Conservation (phyloP, 2,888 invertebrate species). For the Incurvaria masculella region DNA sequence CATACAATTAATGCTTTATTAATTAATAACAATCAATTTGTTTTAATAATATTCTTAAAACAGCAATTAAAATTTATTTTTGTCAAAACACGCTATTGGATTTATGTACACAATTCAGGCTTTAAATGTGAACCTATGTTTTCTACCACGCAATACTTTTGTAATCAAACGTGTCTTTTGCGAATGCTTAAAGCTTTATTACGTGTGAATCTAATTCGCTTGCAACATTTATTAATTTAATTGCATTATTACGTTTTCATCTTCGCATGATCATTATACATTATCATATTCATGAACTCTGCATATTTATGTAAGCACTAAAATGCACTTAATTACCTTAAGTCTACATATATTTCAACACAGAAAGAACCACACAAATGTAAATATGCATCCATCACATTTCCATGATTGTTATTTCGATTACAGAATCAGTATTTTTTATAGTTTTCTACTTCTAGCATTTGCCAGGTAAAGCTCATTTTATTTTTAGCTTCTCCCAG, state of each 20-base stretch:
- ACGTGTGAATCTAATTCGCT: background rate
- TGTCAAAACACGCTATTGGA: no score
- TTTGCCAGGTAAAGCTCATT: constrained; percentile 64
- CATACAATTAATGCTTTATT: no score
- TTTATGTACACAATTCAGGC: no score
- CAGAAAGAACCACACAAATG: constrained; percentile 40
- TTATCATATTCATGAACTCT: background rate
- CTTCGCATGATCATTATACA: background rate
- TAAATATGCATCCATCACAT: constrained; percentile 16
- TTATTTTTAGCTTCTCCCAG: no score
- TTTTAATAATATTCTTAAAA: no score
- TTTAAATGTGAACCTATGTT: no score
- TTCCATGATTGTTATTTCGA: constrained; percentile 44
- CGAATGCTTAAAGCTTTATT: background rate
- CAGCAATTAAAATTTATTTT: no score
- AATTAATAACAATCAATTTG: no score
- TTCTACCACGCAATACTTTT: no score
- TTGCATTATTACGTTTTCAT: background rate
- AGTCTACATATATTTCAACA: background rate
- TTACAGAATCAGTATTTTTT: constrained; percentile 22
- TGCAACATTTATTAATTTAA: background rate
- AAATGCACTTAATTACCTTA: background rate
- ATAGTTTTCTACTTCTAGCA: constrained; percentile 51
- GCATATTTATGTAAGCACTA: background rate
- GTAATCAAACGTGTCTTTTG: no score